These are phyloP conservation scores for Antigone vipio DNA, from an alignment of 2,113 vertebrate species.

Conservation along the genomic window DNA sequence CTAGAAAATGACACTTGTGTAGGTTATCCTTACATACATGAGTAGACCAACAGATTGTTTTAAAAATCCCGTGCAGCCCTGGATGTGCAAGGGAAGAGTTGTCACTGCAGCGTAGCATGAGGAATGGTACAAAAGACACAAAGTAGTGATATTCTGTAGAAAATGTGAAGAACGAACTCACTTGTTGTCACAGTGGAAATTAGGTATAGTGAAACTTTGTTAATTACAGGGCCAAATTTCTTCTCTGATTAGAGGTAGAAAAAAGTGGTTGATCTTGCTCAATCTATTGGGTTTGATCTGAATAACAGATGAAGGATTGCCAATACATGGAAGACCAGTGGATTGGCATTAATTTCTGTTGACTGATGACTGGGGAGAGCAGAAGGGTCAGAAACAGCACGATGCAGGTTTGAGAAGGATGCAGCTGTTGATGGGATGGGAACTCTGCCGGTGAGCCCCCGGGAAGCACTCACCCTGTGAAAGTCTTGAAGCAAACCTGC, in stretches of 20 bases:
- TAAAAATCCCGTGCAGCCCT: not conserved
- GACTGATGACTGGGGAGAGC: not conserved
- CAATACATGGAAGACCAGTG: not conserved
- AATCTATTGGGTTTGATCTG: not conserved
- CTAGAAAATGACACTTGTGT: not conserved
- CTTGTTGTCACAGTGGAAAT: not conserved
- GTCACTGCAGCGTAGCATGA: not conserved
- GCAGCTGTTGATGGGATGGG: not conserved
- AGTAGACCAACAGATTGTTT: not conserved
- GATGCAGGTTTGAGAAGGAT: not conserved
- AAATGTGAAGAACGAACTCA: not conserved
- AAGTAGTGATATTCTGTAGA: not conserved
- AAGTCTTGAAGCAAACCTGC: not conserved
- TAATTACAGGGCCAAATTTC: not conserved
- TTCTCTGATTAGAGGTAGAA: not conserved
- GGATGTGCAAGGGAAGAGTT: not conserved
- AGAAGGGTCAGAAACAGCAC: not conserved
- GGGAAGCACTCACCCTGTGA: not conserved
- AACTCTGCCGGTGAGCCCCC: not conserved
- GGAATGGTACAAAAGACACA: not conserved
- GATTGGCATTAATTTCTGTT: not conserved
- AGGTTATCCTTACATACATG: not conserved
- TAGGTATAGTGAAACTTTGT: not conserved
- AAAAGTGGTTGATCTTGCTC: not conserved
- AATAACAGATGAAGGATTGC: not conserved